These are phyloP conservation scores for Magallana ariakensis DNA, from an alignment of 1,140 invertebrate genomes.

Conservation along the genomic window DNA sequence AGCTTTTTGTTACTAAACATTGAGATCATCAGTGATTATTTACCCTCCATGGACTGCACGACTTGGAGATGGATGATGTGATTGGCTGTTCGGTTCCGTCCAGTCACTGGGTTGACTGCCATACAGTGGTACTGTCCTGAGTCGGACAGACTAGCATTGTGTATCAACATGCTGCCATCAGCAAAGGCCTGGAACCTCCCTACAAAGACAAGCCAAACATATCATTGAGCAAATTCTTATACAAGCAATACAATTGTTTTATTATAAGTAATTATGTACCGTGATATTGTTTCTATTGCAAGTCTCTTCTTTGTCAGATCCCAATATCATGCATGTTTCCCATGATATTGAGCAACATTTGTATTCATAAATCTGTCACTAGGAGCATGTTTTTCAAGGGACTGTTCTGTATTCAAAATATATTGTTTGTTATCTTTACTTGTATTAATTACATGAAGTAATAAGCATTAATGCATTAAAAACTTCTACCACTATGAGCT, in stretches of 20 bases:
- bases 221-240: not conserved
- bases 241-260: not conserved
- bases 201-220: conserved; percentile 28
- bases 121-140: conserved; percentile 52
- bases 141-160: conserved; percentile 46
- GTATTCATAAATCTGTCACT: no score
- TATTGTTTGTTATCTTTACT: no score
- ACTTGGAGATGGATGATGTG: conserved; percentile 49
- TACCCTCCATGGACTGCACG: conserved; percentile 34
- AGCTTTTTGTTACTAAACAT: not conserved
- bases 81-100: conserved; percentile 49
- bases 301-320: no score
- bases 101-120: conserved; percentile 54
- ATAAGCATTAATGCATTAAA: no score
- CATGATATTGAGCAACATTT: no score
- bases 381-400: no score
- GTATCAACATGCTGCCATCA: conserved; percentile 48
- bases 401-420: no score
- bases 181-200: conserved; percentile 47
- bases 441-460: no score
- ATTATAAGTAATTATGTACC: no score
- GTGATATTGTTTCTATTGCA: no score
- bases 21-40: not conserved
- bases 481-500: no score
- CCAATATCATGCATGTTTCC: no score